These are phyloP conservation scores for Lordiphosa mommai DNA, from an alignment of 1,140 invertebrate species.

Conservation along the genomic window DNA sequence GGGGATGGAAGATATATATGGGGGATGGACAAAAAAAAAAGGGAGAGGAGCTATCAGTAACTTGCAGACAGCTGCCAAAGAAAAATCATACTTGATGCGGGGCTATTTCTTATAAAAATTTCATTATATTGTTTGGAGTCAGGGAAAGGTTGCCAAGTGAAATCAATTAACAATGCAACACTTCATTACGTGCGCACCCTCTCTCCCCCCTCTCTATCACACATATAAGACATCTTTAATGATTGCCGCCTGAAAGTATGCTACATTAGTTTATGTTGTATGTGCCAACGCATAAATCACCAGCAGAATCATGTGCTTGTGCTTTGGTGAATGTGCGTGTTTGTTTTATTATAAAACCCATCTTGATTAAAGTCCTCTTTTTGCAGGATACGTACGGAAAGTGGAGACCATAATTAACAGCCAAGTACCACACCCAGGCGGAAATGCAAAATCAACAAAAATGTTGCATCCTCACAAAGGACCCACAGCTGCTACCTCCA, in stretches of 20 bases:
- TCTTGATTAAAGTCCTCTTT: conserved; percentile 22
- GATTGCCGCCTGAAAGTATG: conserved; percentile 16
- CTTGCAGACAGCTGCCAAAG: conserved; percentile 22
- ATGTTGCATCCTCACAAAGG: conserved; percentile 51
- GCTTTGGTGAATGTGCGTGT: neutral
- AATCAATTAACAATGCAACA: conserved; percentile 4
- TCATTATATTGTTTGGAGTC: conserved; percentile 32
- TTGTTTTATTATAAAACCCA: neutral
- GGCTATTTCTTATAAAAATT: conserved; percentile 60
- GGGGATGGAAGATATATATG: neutral
- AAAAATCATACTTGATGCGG: conserved; percentile 51
- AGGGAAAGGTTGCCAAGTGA: neutral
- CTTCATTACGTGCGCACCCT: neutral
- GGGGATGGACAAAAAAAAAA: neutral
- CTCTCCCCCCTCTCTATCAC: neutral
- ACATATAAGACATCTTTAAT: conserved; percentile 14
- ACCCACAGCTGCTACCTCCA: conserved; percentile 25
- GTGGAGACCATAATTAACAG: conserved; percentile 46
- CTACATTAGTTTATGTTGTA: conserved; percentile 26
- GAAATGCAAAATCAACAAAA: conserved; percentile 45
- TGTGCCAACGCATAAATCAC: conserved; percentile 27
- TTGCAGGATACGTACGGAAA: neutral
- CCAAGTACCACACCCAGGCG: neutral
- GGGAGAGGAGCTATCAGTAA: conserved; percentile 24
- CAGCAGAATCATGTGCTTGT: conserved; percentile 10